Base-by-base conservation (phyloP, 2,113 vertebrate genomes). In the Peromyscus californicus region DNA sequence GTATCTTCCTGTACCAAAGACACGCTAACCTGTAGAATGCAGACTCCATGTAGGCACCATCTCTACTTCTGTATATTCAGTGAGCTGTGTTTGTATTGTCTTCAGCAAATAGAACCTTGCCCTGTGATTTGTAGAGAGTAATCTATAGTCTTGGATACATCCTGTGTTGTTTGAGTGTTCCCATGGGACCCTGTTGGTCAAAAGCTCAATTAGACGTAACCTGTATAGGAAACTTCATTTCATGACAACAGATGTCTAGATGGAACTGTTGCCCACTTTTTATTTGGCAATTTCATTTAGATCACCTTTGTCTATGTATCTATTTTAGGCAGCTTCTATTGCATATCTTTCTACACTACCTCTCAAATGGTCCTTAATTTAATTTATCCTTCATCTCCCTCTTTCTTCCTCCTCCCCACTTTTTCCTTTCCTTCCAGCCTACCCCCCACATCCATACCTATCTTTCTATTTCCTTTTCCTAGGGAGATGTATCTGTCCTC, bases 191-290 rank as follows among this genome's bases (percentile, higher is more conserved):
- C 15, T 1, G 16, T 39, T 39, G 36, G 12, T 13, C 7, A 83
- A 4, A 6, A 29, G 36, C 7, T 26, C 80, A 39, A 15, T 61
- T 59, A 61, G 80, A 15, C 29, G 3, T n/a, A n/a, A 54, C 54
- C 0, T 54, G n/a, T 12, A 29, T 39, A n/a, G 22, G 22, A 61
- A 61, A 26, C 36, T 61, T 83, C 12, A 84, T 29, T 61, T 63
- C 7, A 4, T 26, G 22, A 39, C 5, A 61, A 59, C 0, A 61
- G 12, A 26, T 39, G 12, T 39, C 57, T 13, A 61, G 7, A 6
- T 84, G 1, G 24, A 0, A 3, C 2, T 26, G 11, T 26, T 10
- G 26, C 8, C 11, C 12, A 0, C 3, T 26, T 76, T 39, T 83
- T 15, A 26, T 39, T 83, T 26, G 13, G 15, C 22, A 42, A 26